Conservation (phyloP, 2,113 vertebrate genomes). For the Cyrtonyx montezumae region DNA sequence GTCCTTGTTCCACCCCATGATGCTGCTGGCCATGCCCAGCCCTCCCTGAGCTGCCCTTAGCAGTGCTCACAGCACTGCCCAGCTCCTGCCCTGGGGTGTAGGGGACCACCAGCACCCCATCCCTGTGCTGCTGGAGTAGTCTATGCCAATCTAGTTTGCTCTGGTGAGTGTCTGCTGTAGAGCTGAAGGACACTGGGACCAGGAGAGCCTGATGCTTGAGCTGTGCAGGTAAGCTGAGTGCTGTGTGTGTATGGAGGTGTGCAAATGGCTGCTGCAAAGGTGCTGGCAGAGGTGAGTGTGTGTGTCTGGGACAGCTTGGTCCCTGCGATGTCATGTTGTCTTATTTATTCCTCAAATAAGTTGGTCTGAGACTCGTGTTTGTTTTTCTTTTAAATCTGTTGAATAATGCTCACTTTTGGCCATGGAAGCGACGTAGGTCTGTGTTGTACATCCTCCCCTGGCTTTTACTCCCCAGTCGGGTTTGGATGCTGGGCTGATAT, state of each 20-base stretch:
- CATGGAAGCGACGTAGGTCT: neutral
- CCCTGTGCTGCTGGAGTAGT: neutral
- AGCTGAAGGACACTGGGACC: neutral
- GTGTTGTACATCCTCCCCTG: neutral
- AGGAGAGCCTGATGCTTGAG: neutral
- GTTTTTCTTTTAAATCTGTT: neutral
- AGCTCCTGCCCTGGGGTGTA: fast-evolving
- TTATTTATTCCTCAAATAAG: neutral
- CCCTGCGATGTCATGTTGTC: fast-evolving
- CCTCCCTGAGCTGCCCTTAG: neutral
- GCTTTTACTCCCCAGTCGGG: neutral
- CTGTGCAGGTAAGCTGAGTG: neutral
- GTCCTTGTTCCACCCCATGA: neutral
- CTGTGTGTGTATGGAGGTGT: fast-evolving
- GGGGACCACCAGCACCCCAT: too few relatives aligned
- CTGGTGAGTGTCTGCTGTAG: fast-evolving
- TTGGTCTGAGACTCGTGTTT: neutral
- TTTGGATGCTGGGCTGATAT: neutral
- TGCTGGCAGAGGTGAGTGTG: fast-evolving
- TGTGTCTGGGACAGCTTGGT: neutral
- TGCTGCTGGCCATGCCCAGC: too few relatives aligned
- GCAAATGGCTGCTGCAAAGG: fast-evolving
- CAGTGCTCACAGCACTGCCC: fast-evolving
- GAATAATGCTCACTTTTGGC: neutral
- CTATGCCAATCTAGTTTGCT: fast-evolving